Conservation (phyloP, 2,797 vertebrate species). For the Sebastes steindachneri region DNA sequence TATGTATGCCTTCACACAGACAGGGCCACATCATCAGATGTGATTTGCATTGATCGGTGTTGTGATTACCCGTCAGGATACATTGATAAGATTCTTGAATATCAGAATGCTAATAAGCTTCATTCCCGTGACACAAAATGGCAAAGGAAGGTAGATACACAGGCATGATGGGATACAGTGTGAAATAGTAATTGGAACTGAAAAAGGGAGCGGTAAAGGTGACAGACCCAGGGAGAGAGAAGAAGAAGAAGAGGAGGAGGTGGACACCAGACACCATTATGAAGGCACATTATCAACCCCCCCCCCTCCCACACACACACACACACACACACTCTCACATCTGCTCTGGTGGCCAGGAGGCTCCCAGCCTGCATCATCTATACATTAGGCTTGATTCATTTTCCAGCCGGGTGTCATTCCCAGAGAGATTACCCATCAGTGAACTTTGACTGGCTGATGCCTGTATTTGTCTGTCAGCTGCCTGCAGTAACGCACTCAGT, state of each 20-base stretch:
- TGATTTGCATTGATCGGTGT: conserved; percentile 40
- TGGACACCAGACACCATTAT: background rate
- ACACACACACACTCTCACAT: background rate
- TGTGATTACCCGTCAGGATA: conserved; percentile 38
- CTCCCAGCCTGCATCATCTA: conserved; percentile 33
- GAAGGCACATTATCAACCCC: background rate
- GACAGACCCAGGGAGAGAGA: background rate
- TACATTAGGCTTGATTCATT: conserved; percentile 52
- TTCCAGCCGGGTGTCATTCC: conserved; percentile 5
- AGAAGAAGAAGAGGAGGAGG: background rate
- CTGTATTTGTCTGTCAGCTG: conserved; percentile 17
- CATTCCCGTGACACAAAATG: background rate
- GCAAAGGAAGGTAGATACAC: background rate
- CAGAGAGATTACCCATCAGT: conserved; percentile 35
- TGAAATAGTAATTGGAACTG: background rate
- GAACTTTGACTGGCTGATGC: conserved; percentile 22
- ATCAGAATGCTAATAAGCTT: background rate
- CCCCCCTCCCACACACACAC: background rate
- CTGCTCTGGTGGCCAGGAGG: background rate
- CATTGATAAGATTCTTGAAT: conserved; percentile 19
- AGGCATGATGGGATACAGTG: background rate
- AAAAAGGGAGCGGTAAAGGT: background rate
- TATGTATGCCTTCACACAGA: conserved; percentile 40
- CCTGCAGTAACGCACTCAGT: conserved; percentile 24
- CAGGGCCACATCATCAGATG: conserved; percentile 23